phyloP scores from a whole-genome alignment of 1,140 invertebrate genomes.

The Drosophila rufa region DNA sequence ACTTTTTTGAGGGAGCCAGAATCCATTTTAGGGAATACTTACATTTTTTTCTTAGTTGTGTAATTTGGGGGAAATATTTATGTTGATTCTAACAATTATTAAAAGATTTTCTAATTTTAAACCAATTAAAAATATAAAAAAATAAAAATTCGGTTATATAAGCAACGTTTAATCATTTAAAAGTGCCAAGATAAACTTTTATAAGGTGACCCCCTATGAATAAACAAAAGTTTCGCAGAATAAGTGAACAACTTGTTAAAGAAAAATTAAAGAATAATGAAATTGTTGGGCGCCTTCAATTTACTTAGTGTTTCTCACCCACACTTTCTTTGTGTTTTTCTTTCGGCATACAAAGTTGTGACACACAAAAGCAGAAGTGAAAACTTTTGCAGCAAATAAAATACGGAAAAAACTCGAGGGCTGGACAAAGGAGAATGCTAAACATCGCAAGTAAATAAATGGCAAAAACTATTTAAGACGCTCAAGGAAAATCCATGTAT shows the following conservation, averaged over 20 bases:
- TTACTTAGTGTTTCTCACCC: slow-evolving; percentile 40
- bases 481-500: slow-evolving; percentile 39
- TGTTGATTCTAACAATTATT: background rate
- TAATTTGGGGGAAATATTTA: background rate
- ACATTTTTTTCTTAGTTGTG: too few relatives aligned
- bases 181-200: background rate
- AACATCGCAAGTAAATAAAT: slow-evolving; percentile 69
- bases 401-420: slow-evolving; percentile 33
- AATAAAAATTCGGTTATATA: background rate
- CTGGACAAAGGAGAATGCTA: slow-evolving; percentile 48
- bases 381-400: slow-evolving; percentile 59
- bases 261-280: slow-evolving; percentile 30
- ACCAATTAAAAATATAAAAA: background rate
- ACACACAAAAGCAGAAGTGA: slow-evolving; percentile 15
- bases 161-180: background rate
- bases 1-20: background rate
- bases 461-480: slow-evolving; percentile 47
- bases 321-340: slow-evolving; percentile 40
- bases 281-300: slow-evolving; percentile 41
- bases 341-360: slow-evolving; percentile 22
- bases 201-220: too few relatives aligned
- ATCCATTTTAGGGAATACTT: background rate
- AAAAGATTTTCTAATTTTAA: background rate
- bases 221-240: background rate
- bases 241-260: slow-evolving; percentile 14